Percentiles rank a stretch among this genome's conserved stretches.
These are phyloP conservation scores for Scaptomyza caliginosa DNA, from an alignment of 2,888 invertebrate species.

Conservation along the genomic window DNA sequence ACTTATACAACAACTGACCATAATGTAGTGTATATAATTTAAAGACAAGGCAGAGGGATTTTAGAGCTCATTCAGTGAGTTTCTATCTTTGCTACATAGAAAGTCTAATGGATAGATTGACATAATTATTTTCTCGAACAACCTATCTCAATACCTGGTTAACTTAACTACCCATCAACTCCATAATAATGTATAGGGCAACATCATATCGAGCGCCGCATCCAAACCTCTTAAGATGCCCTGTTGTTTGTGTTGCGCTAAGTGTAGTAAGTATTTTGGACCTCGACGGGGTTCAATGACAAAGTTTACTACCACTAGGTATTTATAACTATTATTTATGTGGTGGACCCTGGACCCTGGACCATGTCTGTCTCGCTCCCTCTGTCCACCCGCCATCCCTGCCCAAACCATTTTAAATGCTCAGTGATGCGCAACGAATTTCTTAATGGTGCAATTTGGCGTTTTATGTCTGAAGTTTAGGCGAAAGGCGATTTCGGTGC, in stretches of 20 bases:
- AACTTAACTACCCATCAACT: too few relatives aligned
- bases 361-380: not conserved
- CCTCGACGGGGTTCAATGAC: conserved; percentile 71
- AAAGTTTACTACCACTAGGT: conserved; percentile 79
- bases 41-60: too few relatives aligned
- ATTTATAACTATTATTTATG: conserved; percentile 80
- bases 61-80: too few relatives aligned
- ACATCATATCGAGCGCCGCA: not conserved
- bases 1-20: conserved; percentile 24
- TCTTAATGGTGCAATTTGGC: conserved; percentile 83
- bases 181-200: conserved; percentile 22
- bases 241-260: conserved; percentile 62
- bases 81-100: too few relatives aligned
- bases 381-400: not conserved
- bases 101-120: too few relatives aligned
- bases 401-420: conserved; percentile 74
- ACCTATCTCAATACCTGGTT: too few relatives aligned
- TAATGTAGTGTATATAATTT: too few relatives aligned
- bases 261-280: conserved; percentile 55
- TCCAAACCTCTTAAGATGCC: too few relatives aligned
- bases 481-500: conserved; percentile 65
- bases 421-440: conserved; percentile 83
- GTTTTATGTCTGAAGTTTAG: conserved; percentile 80
- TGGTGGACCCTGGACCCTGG: conserved; percentile 35
- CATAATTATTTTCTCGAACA: too few relatives aligned